phyloP scores from a whole-genome alignment of 2,888 invertebrate species.

The Andrena bicolor region DNA sequence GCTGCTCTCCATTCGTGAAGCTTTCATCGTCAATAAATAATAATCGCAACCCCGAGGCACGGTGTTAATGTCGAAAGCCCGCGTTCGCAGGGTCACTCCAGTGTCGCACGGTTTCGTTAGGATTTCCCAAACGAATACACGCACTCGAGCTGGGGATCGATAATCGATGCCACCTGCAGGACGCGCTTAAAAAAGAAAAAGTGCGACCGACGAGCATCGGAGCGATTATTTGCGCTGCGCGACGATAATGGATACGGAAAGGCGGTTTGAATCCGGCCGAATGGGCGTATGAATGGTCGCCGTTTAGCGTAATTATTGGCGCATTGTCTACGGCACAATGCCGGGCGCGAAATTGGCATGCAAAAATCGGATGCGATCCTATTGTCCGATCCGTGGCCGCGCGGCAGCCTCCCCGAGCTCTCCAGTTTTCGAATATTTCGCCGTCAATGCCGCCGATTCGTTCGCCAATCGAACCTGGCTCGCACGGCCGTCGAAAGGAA shows the following conservation, averaged over 20 bases:
- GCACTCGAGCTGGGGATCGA: slow-evolving; percentile 51
- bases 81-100: no score
- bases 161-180: slow-evolving; percentile 66
- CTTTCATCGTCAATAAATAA: no score
- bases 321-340: slow-evolving; percentile 84
- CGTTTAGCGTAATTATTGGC: slow-evolving; percentile 84
- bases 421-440: slow-evolving; percentile 78
- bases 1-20: no score
- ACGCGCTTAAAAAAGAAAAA: slow-evolving; percentile 58
- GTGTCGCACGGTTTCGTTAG: background rate
- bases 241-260: slow-evolving; percentile 83
- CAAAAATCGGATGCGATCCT: slow-evolving; percentile 84
- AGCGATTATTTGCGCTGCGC: slow-evolving; percentile 79
- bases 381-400: slow-evolving; percentile 79
- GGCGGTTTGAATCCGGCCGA: slow-evolving; percentile 83
- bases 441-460: slow-evolving; percentile 64
- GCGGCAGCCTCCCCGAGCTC: slow-evolving; percentile 54
- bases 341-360: slow-evolving; percentile 83
- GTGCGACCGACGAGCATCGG: slow-evolving; percentile 70
- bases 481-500: slow-evolving; percentile 47
- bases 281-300: slow-evolving; percentile 83
- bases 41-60: no score
- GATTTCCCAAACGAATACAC: slow-evolving; percentile 18
- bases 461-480: slow-evolving; percentile 68
- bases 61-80: background rate